phyloP scores from a whole-genome alignment of 2,113 vertebrate genomes.

The Dolichallabes microphthalmus region DNA sequence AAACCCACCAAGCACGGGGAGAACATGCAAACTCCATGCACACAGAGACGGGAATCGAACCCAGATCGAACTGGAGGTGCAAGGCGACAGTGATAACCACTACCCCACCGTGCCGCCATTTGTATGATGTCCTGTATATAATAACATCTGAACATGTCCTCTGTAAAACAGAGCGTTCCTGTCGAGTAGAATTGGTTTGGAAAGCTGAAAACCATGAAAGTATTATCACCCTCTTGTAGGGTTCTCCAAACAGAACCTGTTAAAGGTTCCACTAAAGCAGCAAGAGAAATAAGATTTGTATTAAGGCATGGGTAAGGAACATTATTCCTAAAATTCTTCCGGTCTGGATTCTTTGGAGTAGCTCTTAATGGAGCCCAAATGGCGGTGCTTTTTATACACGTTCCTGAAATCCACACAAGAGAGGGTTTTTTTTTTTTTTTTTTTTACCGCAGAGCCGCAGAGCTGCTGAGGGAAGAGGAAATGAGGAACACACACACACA shows the following conservation, averaged over 20 bases:
- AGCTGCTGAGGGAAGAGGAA: constrained; percentile 19
- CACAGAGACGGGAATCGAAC: no score
- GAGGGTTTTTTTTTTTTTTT: constrained; percentile 25
- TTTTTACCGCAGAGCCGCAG: constrained; percentile 35
- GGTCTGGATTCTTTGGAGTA: constrained; percentile 41
- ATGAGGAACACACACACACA: constrained; percentile 36
- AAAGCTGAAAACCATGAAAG: neutral
- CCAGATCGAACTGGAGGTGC: no score
- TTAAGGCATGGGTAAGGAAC: constrained; percentile 5
- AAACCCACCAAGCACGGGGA: no score
- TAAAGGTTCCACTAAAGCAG: neutral
- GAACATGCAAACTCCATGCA: no score
- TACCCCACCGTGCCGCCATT: no score
- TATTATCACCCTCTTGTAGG: neutral
- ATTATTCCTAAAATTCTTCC: constrained; percentile 35
- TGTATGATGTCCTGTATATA: neutral
- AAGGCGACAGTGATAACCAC: no score
- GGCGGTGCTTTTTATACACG: constrained; percentile 31
- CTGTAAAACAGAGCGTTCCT: neutral
- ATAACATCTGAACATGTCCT: neutral
- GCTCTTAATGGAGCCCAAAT: constrained; percentile 42
- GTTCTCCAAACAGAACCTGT: neutral
- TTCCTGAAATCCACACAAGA: constrained; percentile 52
- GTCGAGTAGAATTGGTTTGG: neutral
- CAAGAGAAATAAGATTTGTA: constrained; percentile 49